Evolutionary conservation across 2,797 vertebrate species (phyloP).

Genomic region (Coracias cyanogaster): DNA sequence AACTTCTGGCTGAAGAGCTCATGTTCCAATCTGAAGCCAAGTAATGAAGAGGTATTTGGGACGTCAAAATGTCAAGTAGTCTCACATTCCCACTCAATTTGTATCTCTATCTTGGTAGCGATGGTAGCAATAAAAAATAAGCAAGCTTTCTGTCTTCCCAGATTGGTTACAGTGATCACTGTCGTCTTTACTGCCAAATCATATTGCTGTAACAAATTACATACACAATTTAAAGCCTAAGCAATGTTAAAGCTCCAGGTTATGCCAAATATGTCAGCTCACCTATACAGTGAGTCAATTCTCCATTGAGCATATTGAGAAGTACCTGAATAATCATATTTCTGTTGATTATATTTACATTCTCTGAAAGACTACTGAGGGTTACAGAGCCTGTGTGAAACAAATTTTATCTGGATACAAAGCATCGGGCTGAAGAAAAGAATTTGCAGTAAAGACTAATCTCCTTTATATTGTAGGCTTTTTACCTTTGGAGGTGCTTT

Average conservation of each 20-base stretch:
- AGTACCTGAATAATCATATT: neutral
- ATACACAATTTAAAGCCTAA: neutral
- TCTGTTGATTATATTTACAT: neutral
- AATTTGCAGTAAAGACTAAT: neutral
- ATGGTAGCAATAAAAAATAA: neutral
- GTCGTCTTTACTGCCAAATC: neutral
- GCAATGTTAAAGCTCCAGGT: neutral
- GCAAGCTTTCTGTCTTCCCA: neutral
- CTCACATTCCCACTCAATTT: neutral
- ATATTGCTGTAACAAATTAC: neutral
- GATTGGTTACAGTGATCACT: neutral
- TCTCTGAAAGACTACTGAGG: neutral
- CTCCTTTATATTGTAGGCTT: neutral
- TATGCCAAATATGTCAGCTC: neutral
- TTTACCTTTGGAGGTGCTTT: neutral
- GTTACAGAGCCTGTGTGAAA: neutral
- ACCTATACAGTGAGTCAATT: neutral
- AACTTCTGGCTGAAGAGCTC: neutral
- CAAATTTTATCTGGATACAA: neutral
- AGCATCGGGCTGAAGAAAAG: neutral
- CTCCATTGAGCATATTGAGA: rapidly evolving
- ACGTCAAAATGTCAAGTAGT: neutral
- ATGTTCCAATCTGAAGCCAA: neutral
- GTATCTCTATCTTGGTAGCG: neutral
- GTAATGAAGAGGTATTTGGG: neutral